A percentile compares a stretch with the other conserved stretches of the same genome.
These are phyloP conservation scores for Eurosta solidaginis DNA, from an alignment of 1,140 invertebrate species.

Conservation along the genomic window DNA sequence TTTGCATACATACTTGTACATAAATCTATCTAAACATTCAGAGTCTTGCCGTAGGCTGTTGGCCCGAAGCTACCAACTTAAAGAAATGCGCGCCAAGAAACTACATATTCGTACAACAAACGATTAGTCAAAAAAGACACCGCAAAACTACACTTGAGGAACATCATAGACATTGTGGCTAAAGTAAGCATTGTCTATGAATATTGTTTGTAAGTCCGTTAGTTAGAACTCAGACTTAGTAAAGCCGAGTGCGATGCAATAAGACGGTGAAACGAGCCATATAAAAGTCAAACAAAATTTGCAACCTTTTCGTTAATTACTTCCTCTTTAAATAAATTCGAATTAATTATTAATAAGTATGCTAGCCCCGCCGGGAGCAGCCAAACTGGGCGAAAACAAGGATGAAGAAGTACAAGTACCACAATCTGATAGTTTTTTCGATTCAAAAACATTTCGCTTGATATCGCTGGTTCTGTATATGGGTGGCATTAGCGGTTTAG, in stretches of 20 bases:
- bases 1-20: background rate
- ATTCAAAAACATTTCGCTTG: slow-evolving; percentile 51
- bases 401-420: slow-evolving; percentile 52
- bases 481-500: slow-evolving; percentile 53
- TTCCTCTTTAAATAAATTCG: background rate
- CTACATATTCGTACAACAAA: background rate
- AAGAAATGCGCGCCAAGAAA: slow-evolving; percentile 11
- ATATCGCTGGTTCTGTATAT: slow-evolving; percentile 51
- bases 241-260: background rate
- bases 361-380: background rate
- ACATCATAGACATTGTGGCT: background rate
- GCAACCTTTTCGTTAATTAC: background rate
- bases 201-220: background rate
- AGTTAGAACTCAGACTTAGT: slow-evolving; percentile 15
- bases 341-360: background rate
- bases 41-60: background rate
- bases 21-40: background rate
- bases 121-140: background rate
- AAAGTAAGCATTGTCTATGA: background rate
- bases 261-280: background rate
- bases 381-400: slow-evolving; percentile 34
- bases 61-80: background rate
- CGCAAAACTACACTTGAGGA: background rate
- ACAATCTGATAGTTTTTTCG: slow-evolving; percentile 54
- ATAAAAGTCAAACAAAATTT: slow-evolving; percentile 5